Evolutionary conservation across 2,113 vertebrate genomes (phyloP), one percentile per base, ranked within the genome.

Genomic region (Triplophysa siluroides): DNA sequence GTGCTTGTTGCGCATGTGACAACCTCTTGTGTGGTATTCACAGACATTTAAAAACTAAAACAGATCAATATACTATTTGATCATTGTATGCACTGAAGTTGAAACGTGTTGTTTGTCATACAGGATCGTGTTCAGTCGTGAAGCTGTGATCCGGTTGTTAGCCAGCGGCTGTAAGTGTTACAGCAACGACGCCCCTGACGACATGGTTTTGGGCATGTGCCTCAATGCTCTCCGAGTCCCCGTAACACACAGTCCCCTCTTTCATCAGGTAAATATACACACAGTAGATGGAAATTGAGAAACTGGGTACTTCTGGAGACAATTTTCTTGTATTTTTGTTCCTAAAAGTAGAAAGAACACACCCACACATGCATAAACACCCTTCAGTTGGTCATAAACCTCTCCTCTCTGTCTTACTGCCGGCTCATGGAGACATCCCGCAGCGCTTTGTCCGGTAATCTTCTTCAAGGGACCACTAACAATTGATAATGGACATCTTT

Each of bases 151-250:
- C 79, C 93, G 81, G 60, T 93, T 99, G 19, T 91, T 98, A 1
- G 81, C 85, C 69, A 98, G 97, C 70, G 95, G 94, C 81, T 99
- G 97, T 81, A 94, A 93, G 16, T 99, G 97, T 85, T 97, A 97
- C 90, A 97, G 96, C 87, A 92, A 94, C 29, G 95, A 98, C 0
- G 97, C 97, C 0, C 97, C 97, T 0, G 97, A 99, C 63, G 97
- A 99, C 86, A 99, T 99, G 97, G 97, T 99, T 78, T 92, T 99
- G 87, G 97, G 97, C 13, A 99, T 99, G 97, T 99, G 97, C 85
- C 94, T 97, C 88, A 96, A 94, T 43, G 94, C 96, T n/a, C 88
- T 99, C n/a, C 93, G 93, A 21, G 86, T 99, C 56, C 92, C 96
- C 0, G 89, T 95, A 86, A 99, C 95, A 2, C 97, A 99, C 85